Evolutionary conservation across 2,888 invertebrate genomes (phyloP).

Genomic region (Eupithecia tripunctaria): DNA sequence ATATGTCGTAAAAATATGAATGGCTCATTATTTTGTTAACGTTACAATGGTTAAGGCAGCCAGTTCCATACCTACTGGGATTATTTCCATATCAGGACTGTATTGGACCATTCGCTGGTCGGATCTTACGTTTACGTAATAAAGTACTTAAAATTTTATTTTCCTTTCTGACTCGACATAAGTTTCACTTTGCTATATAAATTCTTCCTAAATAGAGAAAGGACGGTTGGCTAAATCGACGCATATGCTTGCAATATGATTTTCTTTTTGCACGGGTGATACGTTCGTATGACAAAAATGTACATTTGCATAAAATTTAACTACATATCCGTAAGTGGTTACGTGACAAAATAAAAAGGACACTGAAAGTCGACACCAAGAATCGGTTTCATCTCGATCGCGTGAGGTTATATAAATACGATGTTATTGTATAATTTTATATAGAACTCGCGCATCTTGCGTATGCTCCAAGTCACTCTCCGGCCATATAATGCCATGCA

Average conservation of each 20-base stretch:
- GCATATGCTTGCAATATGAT: background rate
- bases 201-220: slow-evolving; percentile 41
- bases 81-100: slow-evolving; percentile 21
- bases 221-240: slow-evolving; percentile 19
- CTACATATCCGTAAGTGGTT: background rate
- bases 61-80: slow-evolving; percentile 22
- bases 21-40: slow-evolving; percentile 21
- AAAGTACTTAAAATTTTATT: slow-evolving; percentile 34
- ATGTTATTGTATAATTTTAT: slow-evolving; percentile 9
- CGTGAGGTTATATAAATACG: slow-evolving; percentile 26
- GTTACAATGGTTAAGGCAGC: slow-evolving; percentile 15
- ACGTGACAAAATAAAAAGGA: slow-evolving; percentile 27
- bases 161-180: slow-evolving; percentile 39
- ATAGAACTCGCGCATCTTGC: background rate
- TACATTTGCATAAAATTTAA: background rate
- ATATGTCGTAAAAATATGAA: slow-evolving; percentile 43
- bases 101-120: slow-evolving; percentile 32
- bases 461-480: background rate
- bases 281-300: background rate
- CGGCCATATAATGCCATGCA: background rate
- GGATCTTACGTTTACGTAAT: slow-evolving; percentile 42
- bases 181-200: slow-evolving; percentile 49
- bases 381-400: slow-evolving; percentile 20
- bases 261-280: background rate
- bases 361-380: slow-evolving; percentile 17